Percentiles rank a stretch among this genome's conserved stretches.
phyloP scores from a whole-genome alignment of 2,113 vertebrate species.

The Odobenus rosmarus region DNA sequence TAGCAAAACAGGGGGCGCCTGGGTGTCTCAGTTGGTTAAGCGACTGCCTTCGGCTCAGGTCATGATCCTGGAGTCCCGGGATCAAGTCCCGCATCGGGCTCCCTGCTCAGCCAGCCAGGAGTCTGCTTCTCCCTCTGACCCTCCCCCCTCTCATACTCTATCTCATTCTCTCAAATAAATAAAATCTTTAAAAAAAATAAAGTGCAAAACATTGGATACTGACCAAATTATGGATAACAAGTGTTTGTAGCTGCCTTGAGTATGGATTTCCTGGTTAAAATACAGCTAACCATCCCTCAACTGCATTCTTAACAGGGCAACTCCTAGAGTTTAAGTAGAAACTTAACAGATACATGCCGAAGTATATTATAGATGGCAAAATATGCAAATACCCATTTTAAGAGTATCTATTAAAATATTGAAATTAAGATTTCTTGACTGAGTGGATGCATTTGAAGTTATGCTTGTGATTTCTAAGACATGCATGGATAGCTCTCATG shows the following conservation, averaged over 20 bases:
- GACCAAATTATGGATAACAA: neutral
- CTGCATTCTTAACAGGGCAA: neutral
- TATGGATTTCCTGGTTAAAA: neutral
- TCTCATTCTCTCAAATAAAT: too few species aligned
- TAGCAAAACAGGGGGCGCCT: neutral
- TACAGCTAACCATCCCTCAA: neutral
- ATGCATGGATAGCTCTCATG: neutral
- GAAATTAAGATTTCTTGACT: slow-evolving; percentile 24
- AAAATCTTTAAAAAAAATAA: too few species aligned
- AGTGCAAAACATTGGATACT: neutral
- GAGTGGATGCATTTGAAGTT: neutral
- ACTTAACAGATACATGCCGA: neutral
- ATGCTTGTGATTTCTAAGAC: neutral
- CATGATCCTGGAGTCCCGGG: too few species aligned
- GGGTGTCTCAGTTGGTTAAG: too few species aligned
- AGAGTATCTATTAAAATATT: neutral
- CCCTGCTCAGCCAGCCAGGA: too few species aligned
- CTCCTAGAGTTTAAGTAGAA: neutral
- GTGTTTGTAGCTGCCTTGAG: neutral
- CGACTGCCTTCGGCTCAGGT: too few species aligned
- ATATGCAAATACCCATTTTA: neutral
- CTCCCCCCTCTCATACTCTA: too few species aligned
- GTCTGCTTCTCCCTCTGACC: too few species aligned
- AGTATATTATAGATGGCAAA: neutral
- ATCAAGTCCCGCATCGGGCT: too few species aligned